phyloP scores from a whole-genome alignment of 2,113 vertebrate genomes.

The Opisthocomus hoazin region DNA sequence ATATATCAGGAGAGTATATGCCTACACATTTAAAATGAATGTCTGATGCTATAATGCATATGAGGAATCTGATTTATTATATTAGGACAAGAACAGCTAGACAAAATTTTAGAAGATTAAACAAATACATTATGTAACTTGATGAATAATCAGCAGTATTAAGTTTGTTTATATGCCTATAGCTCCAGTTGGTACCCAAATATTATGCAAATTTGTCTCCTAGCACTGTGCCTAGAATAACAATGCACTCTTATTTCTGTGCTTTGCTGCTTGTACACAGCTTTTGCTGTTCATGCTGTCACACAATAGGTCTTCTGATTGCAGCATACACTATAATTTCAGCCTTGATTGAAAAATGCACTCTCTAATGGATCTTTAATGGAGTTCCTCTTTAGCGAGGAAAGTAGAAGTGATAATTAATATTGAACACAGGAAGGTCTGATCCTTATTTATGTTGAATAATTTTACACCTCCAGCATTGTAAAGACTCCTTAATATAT shows the following conservation, averaged over 20 bases:
- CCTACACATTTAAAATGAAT: neutral
- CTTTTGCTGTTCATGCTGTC: neutral
- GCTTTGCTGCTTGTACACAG: neutral
- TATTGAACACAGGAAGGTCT: neutral
- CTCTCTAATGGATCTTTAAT: neutral
- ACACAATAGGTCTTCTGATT: neutral
- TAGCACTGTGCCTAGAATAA: neutral
- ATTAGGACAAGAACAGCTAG: neutral
- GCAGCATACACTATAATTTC: neutral
- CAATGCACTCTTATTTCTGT: neutral
- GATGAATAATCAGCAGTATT: neutral
- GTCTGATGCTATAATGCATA: neutral
- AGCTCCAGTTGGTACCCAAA: neutral
- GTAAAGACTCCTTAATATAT: neutral
- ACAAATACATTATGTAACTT: neutral
- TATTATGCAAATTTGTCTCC: neutral
- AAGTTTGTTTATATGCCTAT: neutral
- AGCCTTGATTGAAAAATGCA: constrained; percentile 3
- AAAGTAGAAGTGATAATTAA: neutral
- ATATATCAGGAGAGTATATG: neutral
- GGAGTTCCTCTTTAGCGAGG: neutral
- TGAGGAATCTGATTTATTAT: neutral
- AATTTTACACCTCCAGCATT: neutral
- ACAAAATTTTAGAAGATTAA: neutral
- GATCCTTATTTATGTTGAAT: neutral